These are phyloP conservation scores for Mesitornis unicolor DNA, from an alignment of 2,113 vertebrate genomes.

Conservation along the genomic window DNA sequence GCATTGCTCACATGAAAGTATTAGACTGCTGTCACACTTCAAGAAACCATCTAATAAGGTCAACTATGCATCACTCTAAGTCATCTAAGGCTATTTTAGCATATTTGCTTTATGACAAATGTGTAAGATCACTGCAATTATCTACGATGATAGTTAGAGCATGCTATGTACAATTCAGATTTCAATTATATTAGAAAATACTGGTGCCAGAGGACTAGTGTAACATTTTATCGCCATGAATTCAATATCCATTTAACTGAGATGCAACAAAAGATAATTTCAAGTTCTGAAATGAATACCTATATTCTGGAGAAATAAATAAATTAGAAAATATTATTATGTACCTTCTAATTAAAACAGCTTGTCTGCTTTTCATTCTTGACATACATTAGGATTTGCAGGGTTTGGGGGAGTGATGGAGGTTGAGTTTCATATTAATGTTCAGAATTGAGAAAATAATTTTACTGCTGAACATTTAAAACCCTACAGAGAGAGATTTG, in stretches of 20 bases:
- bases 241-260: slow-evolving; percentile 1
- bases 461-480: not conserved
- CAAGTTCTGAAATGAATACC: not conserved
- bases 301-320: not conserved
- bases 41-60: slow-evolving; percentile 32
- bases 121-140: slow-evolving; percentile 33
- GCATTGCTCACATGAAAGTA: slow-evolving; percentile 21
- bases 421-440: not conserved
- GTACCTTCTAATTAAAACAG: not conserved
- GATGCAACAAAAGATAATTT: not conserved
- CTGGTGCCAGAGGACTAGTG: not conserved
- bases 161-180: not conserved
- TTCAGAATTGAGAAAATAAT: not conserved
- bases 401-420: not conserved
- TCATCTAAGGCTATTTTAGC: not conserved
- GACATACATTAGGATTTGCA: not conserved
- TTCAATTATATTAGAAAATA: not conserved
- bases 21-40: slow-evolving; percentile 18
- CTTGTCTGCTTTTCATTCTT: not conserved
- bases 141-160: not conserved
- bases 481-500: not conserved
- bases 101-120: slow-evolving; percentile 16
- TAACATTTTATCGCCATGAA: not conserved
- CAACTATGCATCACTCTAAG: not conserved
- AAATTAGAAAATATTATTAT: not conserved